These are phyloP conservation scores for Drosophila neocordata DNA, from an alignment of 1,140 invertebrate genomes.

Conservation along the genomic window DNA sequence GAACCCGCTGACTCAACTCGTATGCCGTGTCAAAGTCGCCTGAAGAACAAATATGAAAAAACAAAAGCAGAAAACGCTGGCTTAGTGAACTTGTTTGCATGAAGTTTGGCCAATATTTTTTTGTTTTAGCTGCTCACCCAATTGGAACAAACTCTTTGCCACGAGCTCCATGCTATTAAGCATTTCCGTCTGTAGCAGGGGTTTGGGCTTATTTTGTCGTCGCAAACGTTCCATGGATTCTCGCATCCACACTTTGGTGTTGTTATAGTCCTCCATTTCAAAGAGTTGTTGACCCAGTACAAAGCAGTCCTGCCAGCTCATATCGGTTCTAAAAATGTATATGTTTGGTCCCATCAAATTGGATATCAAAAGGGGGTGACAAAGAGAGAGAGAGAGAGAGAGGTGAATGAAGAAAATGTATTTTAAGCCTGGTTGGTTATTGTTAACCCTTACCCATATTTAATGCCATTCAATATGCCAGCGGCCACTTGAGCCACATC, in stretches of 20 bases:
- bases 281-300: conserved; percentile 97
- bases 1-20: conserved; percentile 93
- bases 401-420: conserved; percentile 20
- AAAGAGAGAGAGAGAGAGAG: too few relatives aligned
- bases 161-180: conserved; percentile 73
- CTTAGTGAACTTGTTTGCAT: conserved; percentile 33
- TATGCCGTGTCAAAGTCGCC: conserved; percentile 93
- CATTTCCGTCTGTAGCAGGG: conserved; percentile 85
- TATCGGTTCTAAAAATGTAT: conserved; percentile 83
- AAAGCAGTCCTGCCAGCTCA: conserved; percentile 96
- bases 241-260: conserved; percentile 97
- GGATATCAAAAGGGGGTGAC: too few relatives aligned
- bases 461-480: conserved; percentile 93
- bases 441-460: conserved; percentile 88
- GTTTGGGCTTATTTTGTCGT: conserved; percentile 36
- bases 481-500: conserved; percentile 94
- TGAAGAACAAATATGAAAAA: conserved; percentile 74
- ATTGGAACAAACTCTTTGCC: conserved; percentile 72
- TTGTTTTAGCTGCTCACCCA: conserved; percentile 82
- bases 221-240: conserved; percentile 89
- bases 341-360: conserved; percentile 13
- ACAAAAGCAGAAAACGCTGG: background rate
- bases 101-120: conserved; percentile 85
- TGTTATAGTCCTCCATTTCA: conserved; percentile 95
- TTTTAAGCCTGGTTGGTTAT: conserved; percentile 75